Percentiles rank a stretch among this genome's conserved stretches.
Conservation (phyloP, 1,140 invertebrate genomes). For the Leptinotarsa lineolata region DNA sequence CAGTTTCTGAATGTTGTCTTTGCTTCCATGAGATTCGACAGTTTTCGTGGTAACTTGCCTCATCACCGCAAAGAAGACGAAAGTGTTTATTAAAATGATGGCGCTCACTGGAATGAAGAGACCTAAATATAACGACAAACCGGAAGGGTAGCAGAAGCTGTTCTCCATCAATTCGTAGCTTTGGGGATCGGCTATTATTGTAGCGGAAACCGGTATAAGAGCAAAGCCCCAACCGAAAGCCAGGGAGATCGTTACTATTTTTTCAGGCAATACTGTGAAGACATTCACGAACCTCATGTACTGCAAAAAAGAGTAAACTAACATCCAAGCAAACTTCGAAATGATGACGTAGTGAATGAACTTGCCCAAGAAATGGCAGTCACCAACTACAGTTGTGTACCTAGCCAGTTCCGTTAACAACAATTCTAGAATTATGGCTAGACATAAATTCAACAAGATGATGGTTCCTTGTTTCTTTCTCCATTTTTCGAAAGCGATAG, state of each 20-base stretch:
- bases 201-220: constrained; percentile 38
- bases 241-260: constrained; percentile 48
- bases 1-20: constrained; percentile 60
- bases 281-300: constrained; percentile 65
- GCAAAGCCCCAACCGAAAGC: constrained; percentile 50
- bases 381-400: constrained; percentile 43
- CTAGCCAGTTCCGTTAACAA: constrained; percentile 61
- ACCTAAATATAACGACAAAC: constrained; percentile 58
- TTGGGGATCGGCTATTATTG: constrained; percentile 54
- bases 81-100: constrained; percentile 61
- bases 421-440: constrained; percentile 63
- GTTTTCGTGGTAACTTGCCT: constrained; percentile 59
- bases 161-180: constrained; percentile 54
- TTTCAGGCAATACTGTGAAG: constrained; percentile 56
- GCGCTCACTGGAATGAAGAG: constrained; percentile 62
- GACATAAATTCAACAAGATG: constrained; percentile 63
- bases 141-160: constrained; percentile 63
- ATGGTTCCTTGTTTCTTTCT: constrained; percentile 65
- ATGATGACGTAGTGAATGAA: constrained; percentile 65
- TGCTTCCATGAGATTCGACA: constrained; percentile 56
- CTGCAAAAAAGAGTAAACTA: constrained; percentile 66
- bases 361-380: constrained; percentile 59
- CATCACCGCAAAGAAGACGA: constrained; percentile 62
- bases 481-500: constrained; percentile 62
- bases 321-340: constrained; percentile 68